Base-by-base conservation (phyloP, 2,113 vertebrate genomes). In the Conger conger region DNA sequence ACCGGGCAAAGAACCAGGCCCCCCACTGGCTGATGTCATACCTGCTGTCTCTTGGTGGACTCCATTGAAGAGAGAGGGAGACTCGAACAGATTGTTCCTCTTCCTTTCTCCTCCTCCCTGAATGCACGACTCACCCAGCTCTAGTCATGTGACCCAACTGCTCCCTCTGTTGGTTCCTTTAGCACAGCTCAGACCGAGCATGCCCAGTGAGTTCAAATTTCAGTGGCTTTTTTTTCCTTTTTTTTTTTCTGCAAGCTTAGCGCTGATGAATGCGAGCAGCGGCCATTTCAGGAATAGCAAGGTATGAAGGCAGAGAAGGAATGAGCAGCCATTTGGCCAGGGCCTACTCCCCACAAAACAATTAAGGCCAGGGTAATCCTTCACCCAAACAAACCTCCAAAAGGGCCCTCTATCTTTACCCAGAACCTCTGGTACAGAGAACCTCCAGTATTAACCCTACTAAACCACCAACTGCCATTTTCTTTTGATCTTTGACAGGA, bases 161-260 rank as follows among this genome's bases (percentile, higher is more conserved):
- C 94, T 95, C 94, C 94, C 93, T 95, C 94, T 95, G 92, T 93
- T 91, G 95, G 95, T 90, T 85, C 88, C 88, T 83, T 91, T 89
- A 53, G 87, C 82, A 91, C 88, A 87, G 90, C 92, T 91, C 90
- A 92, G 84, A 93, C 91, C 38, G 92, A 94, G 93, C 92, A 94
- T 93, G 93, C 93, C 92, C 93, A 93, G 92, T 92, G 91, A 82
- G 88, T 87, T 86, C 86, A 38, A 89, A 91, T 90, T 91, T 88
- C 85, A 89, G 87, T 87, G 82, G 87, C 87, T 82, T 87, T 85
- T 90, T 87, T 86, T 76, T 82, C 84, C 60, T 78, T 53, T 35
- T 57, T 83, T 76, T 38, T 42, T 20, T 37, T 53, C 37, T 78
- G 78, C 81, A 82, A 87, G 82, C 79, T 88, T 36, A 27, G 30